A percentile compares a stretch with the other conserved stretches of the same genome.
Evolutionary conservation across 2,888 invertebrate genomes (phyloP).

Genomic region (Portevinia maculata): DNA sequence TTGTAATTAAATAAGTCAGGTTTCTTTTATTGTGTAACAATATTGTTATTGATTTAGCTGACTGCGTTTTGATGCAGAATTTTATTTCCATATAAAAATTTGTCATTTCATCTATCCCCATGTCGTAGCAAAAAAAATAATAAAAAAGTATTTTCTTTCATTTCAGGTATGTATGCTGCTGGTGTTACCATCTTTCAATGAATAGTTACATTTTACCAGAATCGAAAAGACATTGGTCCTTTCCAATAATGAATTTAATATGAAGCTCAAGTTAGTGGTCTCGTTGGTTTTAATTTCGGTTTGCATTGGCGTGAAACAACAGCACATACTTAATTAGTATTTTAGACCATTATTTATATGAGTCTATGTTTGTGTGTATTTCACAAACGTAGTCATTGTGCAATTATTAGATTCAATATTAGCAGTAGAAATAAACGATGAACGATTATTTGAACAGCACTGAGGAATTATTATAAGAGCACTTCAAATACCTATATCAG

Average conservation of each 20-base stretch:
- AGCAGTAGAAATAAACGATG: constrained; percentile 18
- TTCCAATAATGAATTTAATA: too few relatives aligned
- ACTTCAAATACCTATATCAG: constrained; percentile 5
- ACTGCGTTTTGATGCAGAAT: too few relatives aligned
- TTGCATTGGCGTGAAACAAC: too few relatives aligned
- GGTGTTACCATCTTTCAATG: constrained; percentile 22
- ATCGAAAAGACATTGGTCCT: constrained; percentile 3
- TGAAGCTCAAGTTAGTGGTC: too few relatives aligned
- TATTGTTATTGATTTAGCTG: too few relatives aligned
- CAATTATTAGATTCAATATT: constrained; percentile 32
- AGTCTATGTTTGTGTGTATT: constrained; percentile 5
- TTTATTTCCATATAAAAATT: too few relatives aligned
- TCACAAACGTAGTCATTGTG: constrained; percentile 15
- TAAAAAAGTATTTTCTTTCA: constrained; percentile 29
- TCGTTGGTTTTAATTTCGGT: too few relatives aligned
- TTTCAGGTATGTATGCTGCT: constrained; percentile 51
- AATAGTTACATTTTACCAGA: constrained; percentile 15
- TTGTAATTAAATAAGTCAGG: not conserved
- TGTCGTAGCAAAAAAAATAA: constrained; percentile 1
- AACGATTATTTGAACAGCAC: constrained; percentile 27
- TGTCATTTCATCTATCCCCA: not conserved
- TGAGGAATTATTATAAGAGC: too few relatives aligned
- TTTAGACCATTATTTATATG: constrained; percentile 16
- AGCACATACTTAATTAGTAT: too few relatives aligned
- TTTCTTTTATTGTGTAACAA: not conserved